Evolutionary conservation across 1,140 invertebrate genomes (phyloP), one percentile per base, ranked within the genome.

Genomic region (Trissolcus basalis): DNA sequence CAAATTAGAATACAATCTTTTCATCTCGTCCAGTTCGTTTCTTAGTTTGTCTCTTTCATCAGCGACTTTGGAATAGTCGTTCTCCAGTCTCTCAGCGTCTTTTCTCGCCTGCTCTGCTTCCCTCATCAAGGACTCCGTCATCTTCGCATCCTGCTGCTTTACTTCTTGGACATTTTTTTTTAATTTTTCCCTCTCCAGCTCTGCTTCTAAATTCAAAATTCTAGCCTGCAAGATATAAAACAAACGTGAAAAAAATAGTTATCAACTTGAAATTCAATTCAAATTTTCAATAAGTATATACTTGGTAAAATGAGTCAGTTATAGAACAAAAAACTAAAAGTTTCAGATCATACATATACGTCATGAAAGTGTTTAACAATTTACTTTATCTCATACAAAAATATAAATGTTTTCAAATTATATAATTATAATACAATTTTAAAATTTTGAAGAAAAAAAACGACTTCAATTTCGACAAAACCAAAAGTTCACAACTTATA

Each of bases 11-110:
- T 95, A 95, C 83, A 92, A 92, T 80, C 92, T 91, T 81, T 92
- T 94, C 60, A 93, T 89, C 86, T 95, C 94, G 83, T 96, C 95
- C 41, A 96, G 87, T 81, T 95, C 93, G 13, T 90, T 91, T 83
- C 93, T 91, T 0, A 92, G 91, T 35, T 92, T 91, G 67, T 96
- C 94, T 61, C 95, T 90, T 85, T 95, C 91, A 78, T 95, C 93
- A 1, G 92, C 91, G 4, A 91, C 91, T 73, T 91, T 90, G 36
- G 93, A 91, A 82, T 93, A 96, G 80, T 95, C 94, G 78, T 92
- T 92, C 80, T 96, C 94, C 69, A 95, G 90, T 80, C 94, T 92
- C 81, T 96, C 94, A 0, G 93, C 93, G 13, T 92, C 92, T 80
- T 93, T 93, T 81, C 93, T 92, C 0, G 94, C 92, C 70, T 93